Percentiles rank a stretch among this genome's conserved stretches.
Evolutionary conservation across 1,140 invertebrate genomes (phyloP).

Genomic region (Musca domestica): DNA sequence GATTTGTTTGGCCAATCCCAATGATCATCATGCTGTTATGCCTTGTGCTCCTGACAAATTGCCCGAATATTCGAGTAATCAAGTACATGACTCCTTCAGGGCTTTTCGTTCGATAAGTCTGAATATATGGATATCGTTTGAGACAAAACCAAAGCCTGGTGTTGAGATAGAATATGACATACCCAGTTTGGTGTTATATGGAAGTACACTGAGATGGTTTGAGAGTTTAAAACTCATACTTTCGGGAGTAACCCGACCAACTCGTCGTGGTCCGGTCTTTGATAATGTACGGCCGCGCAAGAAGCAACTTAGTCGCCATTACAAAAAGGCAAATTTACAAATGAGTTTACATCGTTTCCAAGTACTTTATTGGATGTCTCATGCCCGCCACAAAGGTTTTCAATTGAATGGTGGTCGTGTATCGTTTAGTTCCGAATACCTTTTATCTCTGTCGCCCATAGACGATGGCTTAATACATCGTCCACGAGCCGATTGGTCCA

Average conservation of each 20-base stretch:
- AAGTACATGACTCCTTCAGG: conserved; percentile 81
- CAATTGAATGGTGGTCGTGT: conserved; percentile 85
- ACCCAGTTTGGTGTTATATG: conserved; percentile 82
- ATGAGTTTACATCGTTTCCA: conserved; percentile 87
- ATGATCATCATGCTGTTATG: conserved; percentile 95
- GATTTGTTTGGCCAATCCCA: conserved; percentile 88
- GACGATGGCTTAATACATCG: conserved; percentile 84
- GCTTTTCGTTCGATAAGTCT: conserved; percentile 94
- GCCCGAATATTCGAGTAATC: conserved; percentile 95
- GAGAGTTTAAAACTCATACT: conserved; percentile 94
- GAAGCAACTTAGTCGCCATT: conserved; percentile 90
- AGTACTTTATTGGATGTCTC: conserved; percentile 98
- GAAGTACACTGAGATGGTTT: conserved; percentile 91
- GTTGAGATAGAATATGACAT: conserved; percentile 63
- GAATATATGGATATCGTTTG: conserved; percentile 83
- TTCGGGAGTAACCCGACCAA: conserved; percentile 92
- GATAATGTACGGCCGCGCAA: conserved; percentile 79
- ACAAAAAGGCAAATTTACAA: conserved; percentile 81
- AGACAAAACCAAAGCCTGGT: conserved; percentile 72
- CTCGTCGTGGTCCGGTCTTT: conserved; percentile 85
- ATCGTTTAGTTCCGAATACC: conserved; percentile 82
- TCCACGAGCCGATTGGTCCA: conserved; percentile 85
- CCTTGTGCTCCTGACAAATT: conserved; percentile 95
- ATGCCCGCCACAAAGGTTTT: conserved; percentile 91
- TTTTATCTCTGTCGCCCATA: conserved; percentile 70